phyloP scores from a whole-genome alignment of 1,140 invertebrate genomes.

The Ceratosolen solmsi region DNA sequence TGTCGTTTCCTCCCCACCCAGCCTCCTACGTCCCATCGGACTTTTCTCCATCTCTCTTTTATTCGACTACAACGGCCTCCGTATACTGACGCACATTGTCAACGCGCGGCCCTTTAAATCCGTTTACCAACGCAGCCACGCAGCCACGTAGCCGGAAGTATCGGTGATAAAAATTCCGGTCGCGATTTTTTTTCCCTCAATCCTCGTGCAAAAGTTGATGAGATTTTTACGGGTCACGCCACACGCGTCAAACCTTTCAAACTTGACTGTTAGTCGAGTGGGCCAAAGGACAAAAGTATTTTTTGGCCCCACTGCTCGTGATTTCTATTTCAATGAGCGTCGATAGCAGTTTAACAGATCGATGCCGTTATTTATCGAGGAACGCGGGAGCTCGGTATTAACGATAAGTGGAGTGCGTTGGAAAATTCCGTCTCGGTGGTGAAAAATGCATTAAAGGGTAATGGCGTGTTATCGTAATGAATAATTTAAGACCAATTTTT shows the following conservation, averaged over 20 bases:
- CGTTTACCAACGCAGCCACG: background rate
- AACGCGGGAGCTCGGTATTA: background rate
- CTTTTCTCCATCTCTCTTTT: background rate
- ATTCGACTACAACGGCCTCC: background rate
- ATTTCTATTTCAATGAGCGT: background rate
- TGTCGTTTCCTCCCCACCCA: background rate
- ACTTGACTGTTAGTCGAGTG: background rate
- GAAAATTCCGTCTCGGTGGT: background rate
- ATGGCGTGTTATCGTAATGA: background rate
- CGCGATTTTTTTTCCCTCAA: background rate
- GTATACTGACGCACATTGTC: background rate
- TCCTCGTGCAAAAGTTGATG: background rate
- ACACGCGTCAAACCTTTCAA: background rate
- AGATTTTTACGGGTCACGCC: background rate
- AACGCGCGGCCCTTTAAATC: background rate
- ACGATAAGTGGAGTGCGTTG: background rate
- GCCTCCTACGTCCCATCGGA: background rate
- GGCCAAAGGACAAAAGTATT: background rate
- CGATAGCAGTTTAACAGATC: slow-evolving; percentile 4
- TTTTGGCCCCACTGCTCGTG: background rate
- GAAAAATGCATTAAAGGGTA: background rate
- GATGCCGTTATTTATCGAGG: background rate
- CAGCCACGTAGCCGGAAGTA: background rate
- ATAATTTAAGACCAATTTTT: background rate
- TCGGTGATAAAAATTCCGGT: background rate